Conservation (phyloP, 2,888 invertebrate genomes). For the Lithophane leautieri region DNA sequence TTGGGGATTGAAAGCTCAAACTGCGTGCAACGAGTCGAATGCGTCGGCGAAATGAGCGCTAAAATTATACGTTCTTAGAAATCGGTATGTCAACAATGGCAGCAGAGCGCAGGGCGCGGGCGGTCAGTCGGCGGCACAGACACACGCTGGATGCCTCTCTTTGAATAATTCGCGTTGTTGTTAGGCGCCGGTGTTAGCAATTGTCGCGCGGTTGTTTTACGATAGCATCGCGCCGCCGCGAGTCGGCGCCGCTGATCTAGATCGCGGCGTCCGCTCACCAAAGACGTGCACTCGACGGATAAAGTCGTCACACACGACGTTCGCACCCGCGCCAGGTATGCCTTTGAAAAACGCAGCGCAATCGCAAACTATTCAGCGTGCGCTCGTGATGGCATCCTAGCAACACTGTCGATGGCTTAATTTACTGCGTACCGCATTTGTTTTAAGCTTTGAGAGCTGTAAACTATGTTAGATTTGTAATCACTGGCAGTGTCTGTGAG, state of each 20-base stretch:
- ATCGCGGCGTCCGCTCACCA: slow-evolving; percentile 85
- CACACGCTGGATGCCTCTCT: slow-evolving; percentile 71
- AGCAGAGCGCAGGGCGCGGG: slow-evolving; percentile 56
- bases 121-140: slow-evolving; percentile 69
- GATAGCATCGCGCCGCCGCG: slow-evolving; percentile 85
- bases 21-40: slow-evolving; percentile 23
- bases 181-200: slow-evolving; percentile 86
- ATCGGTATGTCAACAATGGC: slow-evolving; percentile 72
- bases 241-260: slow-evolving; percentile 86
- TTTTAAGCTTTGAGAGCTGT: slow-evolving; percentile 61
- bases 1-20: slow-evolving; percentile 28
- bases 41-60: slow-evolving; percentile 43
- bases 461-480: slow-evolving; percentile 66
- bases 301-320: slow-evolving; percentile 86
- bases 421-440: slow-evolving; percentile 64
- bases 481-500: slow-evolving; percentile 43
- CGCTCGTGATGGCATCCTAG: slow-evolving; percentile 87
- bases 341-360: slow-evolving; percentile 84
- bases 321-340: slow-evolving; percentile 82
- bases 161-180: slow-evolving; percentile 86
- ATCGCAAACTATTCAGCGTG: slow-evolving; percentile 73
- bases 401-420: slow-evolving; percentile 68
- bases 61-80: slow-evolving; percentile 59
- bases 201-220: slow-evolving; percentile 86
- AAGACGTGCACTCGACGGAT: slow-evolving; percentile 87